A percentile compares a stretch with the other conserved stretches of the same genome.
Conservation (phyloP, 23 tunicate genomes). For the Trididemnum miniatum region DNA sequence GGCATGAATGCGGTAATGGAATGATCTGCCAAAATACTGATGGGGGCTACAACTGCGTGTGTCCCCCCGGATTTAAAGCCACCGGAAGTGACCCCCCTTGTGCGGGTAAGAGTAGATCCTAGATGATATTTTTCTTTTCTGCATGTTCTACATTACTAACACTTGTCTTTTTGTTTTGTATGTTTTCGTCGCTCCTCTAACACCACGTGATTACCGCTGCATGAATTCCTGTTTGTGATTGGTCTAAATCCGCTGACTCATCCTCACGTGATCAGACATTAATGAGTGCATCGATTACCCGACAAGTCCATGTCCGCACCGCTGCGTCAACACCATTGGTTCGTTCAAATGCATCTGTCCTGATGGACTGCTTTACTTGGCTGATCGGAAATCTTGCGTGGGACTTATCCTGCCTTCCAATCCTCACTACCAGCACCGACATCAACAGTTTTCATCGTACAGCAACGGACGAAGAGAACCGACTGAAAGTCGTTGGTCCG, state of each 20-base stretch:
- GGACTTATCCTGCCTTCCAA: slow-evolving; percentile 36
- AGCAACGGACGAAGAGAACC: no score
- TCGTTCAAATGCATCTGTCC: slow-evolving; percentile 81
- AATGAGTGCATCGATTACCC: slow-evolving; percentile 64
- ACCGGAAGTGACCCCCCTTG: slow-evolving; percentile 53
- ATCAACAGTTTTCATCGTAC: background rate
- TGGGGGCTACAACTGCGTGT: slow-evolving; percentile 73
- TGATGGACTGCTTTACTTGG: slow-evolving; percentile 46
- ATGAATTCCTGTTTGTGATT: slow-evolving; percentile 11
- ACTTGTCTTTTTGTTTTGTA: slow-evolving; percentile 24
- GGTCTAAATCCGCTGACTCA: slow-evolving; percentile 19
- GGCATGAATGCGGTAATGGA: slow-evolving; percentile 71
- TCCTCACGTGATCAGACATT: slow-evolving; percentile 52
- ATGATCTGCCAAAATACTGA: slow-evolving; percentile 67
- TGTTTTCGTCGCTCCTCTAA: slow-evolving; percentile 14
- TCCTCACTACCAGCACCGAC: background rate
- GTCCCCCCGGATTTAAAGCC: slow-evolving; percentile 70
- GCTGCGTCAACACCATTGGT: slow-evolving; percentile 75
- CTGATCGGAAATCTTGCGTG: slow-evolving; percentile 62
- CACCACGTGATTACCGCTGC: background rate
- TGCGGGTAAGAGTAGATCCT: slow-evolving; percentile 27
- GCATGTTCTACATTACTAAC: slow-evolving; percentile 23
- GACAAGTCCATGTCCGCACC: slow-evolving; percentile 64
- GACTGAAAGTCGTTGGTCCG: no score
- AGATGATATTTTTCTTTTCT: background rate